These are phyloP conservation scores for Hydractinia symbiolongicarpus DNA, from an alignment of 30 jellyfish, hydroid and myxozoan genomes.

Conservation along the genomic window DNA sequence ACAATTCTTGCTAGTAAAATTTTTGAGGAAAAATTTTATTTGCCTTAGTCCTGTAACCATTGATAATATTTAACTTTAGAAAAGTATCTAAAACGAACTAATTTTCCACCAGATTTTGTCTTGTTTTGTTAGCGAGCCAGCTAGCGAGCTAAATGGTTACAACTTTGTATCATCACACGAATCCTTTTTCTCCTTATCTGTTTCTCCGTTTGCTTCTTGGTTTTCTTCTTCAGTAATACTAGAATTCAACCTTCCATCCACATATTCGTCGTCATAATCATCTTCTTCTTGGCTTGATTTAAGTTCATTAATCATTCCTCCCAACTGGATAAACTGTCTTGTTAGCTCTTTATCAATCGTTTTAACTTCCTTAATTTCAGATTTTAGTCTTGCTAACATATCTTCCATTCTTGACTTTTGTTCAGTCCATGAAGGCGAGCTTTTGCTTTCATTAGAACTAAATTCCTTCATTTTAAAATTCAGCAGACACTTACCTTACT, in stretches of 20 bases:
- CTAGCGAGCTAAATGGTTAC: not conserved
- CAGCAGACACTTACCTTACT: too few species aligned
- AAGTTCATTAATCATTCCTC: conserved; percentile 68
- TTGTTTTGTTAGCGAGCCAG: too few species aligned
- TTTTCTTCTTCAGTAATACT: not conserved
- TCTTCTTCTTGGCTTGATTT: conserved; percentile 48
- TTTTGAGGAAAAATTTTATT: too few species aligned
- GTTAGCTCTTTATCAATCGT: conserved; percentile 78
- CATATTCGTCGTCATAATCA: conserved; percentile 3
- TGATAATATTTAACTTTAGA: too few species aligned
- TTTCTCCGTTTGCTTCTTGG: not conserved
- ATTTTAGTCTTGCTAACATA: conserved; percentile 49
- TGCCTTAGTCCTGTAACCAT: too few species aligned
- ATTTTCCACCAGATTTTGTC: too few species aligned
- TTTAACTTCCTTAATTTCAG: conserved; percentile 69
- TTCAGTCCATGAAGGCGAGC: conserved; percentile 52
- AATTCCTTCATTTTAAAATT: too few species aligned
- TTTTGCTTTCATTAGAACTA: not conserved
- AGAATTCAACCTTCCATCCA: not conserved
- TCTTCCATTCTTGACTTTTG: conserved; percentile 66
- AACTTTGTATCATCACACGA: not conserved
- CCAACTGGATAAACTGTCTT: conserved; percentile 78
- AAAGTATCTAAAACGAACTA: too few species aligned
- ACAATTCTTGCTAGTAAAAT: too few species aligned
- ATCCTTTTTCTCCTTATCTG: not conserved